Conservation (phyloP, 2,797 vertebrate genomes). For the Chelon auratus region DNA sequence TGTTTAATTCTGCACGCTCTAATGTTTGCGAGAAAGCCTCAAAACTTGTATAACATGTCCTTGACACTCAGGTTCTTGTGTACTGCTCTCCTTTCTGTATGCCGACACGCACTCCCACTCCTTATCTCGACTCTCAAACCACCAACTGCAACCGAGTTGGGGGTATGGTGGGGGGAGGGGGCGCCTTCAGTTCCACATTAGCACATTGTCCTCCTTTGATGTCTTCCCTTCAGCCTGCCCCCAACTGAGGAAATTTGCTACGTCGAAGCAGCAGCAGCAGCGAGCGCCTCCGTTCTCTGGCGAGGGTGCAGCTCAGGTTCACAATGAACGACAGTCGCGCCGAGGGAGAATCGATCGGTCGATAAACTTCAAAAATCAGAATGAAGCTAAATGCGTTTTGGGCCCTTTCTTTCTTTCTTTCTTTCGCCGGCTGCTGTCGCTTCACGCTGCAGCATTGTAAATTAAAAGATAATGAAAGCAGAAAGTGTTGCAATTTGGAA, state of each 20-base stretch:
- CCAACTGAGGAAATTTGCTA: conserved; percentile 56
- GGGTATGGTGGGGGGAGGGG: background rate
- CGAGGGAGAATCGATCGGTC: background rate
- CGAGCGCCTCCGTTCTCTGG: conserved; percentile 38
- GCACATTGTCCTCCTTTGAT: conserved; percentile 69
- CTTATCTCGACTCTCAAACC: conserved; percentile 66
- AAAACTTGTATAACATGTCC: conserved; percentile 14
- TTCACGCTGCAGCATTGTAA: conserved; percentile 2
- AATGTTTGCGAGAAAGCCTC: background rate
- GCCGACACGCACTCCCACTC: conserved; percentile 30
- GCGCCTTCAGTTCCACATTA: conserved; percentile 64
- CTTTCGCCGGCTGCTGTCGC: background rate
- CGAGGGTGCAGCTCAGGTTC: conserved; percentile 29
- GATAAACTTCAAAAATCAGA: conserved; percentile 14
- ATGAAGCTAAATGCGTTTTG: background rate
- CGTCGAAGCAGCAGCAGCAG: conserved; percentile 20
- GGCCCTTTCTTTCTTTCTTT: background rate
- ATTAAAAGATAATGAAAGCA: conserved; percentile 7
- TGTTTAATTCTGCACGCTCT: background rate
- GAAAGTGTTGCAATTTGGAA: background rate
- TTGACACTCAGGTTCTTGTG: conserved; percentile 49
- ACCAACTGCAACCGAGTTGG: conserved; percentile 49
- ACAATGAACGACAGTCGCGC: conserved; percentile 20
- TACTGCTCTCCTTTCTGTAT: conserved; percentile 29
- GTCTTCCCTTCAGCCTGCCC: conserved; percentile 62